These are phyloP conservation scores for Cetonia aurata DNA, from an alignment of 2,888 invertebrate genomes.

Conservation along the genomic window DNA sequence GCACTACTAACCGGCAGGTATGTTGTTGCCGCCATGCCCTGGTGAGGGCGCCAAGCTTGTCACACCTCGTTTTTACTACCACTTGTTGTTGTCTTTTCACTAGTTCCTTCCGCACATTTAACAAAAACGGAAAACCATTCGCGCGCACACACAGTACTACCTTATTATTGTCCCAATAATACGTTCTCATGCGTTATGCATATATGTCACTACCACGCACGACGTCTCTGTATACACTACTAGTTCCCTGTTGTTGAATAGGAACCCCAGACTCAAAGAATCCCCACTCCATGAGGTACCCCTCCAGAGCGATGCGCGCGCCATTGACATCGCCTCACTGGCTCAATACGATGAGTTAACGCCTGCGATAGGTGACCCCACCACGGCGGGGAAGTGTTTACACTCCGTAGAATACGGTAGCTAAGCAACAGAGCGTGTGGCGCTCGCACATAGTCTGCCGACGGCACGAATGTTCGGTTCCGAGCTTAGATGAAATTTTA, in stretches of 20 bases:
- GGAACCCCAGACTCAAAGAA: conserved; percentile 64
- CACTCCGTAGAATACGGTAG: conserved; percentile 66
- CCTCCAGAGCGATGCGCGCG: conserved; percentile 63
- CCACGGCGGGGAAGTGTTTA: conserved; percentile 66
- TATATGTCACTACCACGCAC: conserved; percentile 66
- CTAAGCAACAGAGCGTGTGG: conserved; percentile 67
- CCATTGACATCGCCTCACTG: conserved; percentile 63
- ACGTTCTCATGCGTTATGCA: conserved; percentile 73
- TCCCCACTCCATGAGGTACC: conserved; percentile 61
- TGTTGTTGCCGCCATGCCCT: conserved; percentile 95
- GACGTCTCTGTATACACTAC: conserved; percentile 72
- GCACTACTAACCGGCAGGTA: conserved; percentile 86
- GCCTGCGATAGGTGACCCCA: conserved; percentile 59
- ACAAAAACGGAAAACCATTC: conserved; percentile 24
- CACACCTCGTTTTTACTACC: conserved; percentile 39
- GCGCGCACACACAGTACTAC: conserved; percentile 17
- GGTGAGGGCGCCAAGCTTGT: conserved; percentile 70
- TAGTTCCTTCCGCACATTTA: conserved; percentile 15
- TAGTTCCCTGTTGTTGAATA: conserved; percentile 67
- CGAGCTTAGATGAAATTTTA: conserved; percentile 35
- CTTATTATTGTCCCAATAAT: conserved; percentile 38
- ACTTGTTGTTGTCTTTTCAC: conserved; percentile 30
- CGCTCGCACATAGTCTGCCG: conserved; percentile 51
- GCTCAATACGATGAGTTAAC: conserved; percentile 57
- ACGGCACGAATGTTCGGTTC: conserved; percentile 50